Evolutionary conservation across 2,888 invertebrate genomes (phyloP).

Genomic region (Pollenia griseotomentosa): DNA sequence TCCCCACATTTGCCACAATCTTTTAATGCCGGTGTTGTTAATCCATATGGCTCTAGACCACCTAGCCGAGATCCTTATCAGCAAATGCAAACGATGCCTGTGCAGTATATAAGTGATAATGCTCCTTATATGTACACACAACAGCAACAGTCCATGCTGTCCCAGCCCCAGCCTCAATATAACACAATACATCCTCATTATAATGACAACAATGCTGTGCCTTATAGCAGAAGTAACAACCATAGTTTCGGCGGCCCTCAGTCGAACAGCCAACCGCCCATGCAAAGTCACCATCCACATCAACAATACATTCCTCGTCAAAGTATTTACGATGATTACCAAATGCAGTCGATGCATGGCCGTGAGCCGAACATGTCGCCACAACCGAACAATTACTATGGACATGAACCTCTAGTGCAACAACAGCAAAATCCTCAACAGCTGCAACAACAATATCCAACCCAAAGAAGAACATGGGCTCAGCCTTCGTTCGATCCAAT

Average conservation of each 20-base stretch:
- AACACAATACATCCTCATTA: slow-evolving; percentile 76
- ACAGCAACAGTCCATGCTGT: slow-evolving; percentile 79
- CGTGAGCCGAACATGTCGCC: slow-evolving; percentile 78
- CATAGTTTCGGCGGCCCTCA: slow-evolving; percentile 75
- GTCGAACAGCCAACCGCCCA: slow-evolving; percentile 72
- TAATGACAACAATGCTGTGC: slow-evolving; percentile 80
- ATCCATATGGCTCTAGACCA: slow-evolving; percentile 82
- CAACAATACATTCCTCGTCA: slow-evolving; percentile 80
- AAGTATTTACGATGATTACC: slow-evolving; percentile 86
- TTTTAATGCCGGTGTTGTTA: slow-evolving; percentile 79
- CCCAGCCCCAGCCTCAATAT: slow-evolving; percentile 69
- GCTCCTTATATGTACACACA: slow-evolving; percentile 80
- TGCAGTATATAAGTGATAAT: slow-evolving; percentile 84
- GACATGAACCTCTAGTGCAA: slow-evolving; percentile 88
- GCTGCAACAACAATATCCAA: slow-evolving; percentile 78
- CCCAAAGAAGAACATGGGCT: slow-evolving; percentile 89
- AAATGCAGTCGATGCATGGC: slow-evolving; percentile 76
- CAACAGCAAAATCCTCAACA: slow-evolving; percentile 82
- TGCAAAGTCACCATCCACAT: slow-evolving; percentile 83
- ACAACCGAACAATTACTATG: slow-evolving; percentile 89
- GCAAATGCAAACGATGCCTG: slow-evolving; percentile 82
- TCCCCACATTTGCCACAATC: slow-evolving; percentile 83
- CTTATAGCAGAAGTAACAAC: slow-evolving; percentile 79
- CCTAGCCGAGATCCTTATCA: slow-evolving; percentile 84
- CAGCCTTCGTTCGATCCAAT: slow-evolving; percentile 84